Base-by-base conservation (phyloP, 2,888 invertebrate species). In the Standfussiana lucernea region DNA sequence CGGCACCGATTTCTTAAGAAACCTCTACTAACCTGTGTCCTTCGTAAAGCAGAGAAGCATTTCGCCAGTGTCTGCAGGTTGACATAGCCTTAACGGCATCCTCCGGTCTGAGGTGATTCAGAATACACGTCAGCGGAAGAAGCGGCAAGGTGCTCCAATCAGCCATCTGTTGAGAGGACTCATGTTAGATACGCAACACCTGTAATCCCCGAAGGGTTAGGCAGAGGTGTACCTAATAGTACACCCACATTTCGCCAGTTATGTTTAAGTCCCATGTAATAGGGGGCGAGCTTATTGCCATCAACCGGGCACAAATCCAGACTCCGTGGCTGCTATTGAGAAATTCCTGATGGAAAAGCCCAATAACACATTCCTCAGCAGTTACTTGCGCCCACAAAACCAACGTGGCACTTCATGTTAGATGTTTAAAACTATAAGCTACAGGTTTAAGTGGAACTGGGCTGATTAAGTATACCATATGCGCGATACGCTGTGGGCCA, bases 41-140 rank as follows among this genome's bases (percentile, higher is more conserved):
- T 83, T 95, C 95, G 80, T 94, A 96, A 65, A 96, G 88, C 42
- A 93, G 92, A 69, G 97, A 89, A 21, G 96, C 96, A 70, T 92
- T 94, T 82, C 97, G 95, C 97, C 97, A 97, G 85, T 97, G 97
- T 76, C 93, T 95, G 92, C 97, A 97, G 21, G 94, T 94, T 21
- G 96, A 93, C 85, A 93, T 93, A 45, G 96, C 96, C 37, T 95
- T 91, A 78, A 97, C 83, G 0, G 93, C 96, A 91, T 96, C 95
- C 88, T 94, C 89, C 83, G 89, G 82, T 74, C 93, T 93, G 73
- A 96, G 94, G 88, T 95, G 92, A 28, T 94, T 92, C 74, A 96
- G 85, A 21, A 96, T 84, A 85, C 94, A 93, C 89, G 92, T 92
- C 84, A 96, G 91, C 37, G 96, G 95, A 89, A 96, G 94, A 80